Evolutionary conservation across 2,113 vertebrate species (phyloP).

Genomic region (Indicator maculatus): DNA sequence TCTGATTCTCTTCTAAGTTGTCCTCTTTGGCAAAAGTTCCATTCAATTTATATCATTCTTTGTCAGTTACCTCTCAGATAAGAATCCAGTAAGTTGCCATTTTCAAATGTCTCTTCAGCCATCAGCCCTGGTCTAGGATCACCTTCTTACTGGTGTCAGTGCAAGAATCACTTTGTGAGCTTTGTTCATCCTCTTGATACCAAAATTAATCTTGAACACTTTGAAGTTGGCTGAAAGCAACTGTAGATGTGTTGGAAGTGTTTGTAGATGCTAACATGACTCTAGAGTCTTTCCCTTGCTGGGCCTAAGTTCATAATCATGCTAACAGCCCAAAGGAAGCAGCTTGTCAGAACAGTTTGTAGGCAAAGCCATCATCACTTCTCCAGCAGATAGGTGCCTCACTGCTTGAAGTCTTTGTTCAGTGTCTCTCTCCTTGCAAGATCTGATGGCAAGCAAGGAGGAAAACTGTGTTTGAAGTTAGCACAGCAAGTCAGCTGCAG

Average conservation of each 20-base stretch:
- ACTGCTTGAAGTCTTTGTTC: neutral
- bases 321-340: neutral
- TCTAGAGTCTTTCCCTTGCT: neutral
- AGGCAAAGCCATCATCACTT: neutral
- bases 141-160: neutral
- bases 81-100: neutral
- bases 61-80: neutral
- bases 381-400: neutral
- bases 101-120: neutral
- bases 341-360: neutral
- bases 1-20: neutral
- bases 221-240: neutral
- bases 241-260: neutral
- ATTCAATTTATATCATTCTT: neutral
- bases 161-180: neutral
- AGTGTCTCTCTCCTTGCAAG: neutral
- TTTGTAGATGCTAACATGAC: neutral
- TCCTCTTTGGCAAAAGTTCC: neutral
- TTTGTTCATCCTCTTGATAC: neutral
- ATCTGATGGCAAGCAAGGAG: neutral
- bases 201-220: neutral
- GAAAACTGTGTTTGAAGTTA: neutral
- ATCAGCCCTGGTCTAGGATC: neutral
- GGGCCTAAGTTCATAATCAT: neutral
- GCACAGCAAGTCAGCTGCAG: neutral